A percentile compares a stretch with the other conserved stretches of the same genome.
Evolutionary conservation across 2,113 vertebrate genomes (phyloP).

Genomic region (Corythaixoides concolor): DNA sequence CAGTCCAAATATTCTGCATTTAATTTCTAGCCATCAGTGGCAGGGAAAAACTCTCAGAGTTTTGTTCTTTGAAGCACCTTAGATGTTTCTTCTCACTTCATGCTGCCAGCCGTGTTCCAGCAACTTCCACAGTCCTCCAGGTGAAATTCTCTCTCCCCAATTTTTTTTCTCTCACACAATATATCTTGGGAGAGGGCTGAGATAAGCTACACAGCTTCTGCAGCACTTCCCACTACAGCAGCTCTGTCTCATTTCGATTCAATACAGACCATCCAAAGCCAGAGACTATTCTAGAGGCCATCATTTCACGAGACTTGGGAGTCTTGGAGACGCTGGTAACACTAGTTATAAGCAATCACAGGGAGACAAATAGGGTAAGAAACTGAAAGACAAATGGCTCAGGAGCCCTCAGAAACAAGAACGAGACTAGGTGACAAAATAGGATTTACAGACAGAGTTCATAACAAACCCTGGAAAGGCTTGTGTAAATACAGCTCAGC

Average conservation of each 20-base stretch:
- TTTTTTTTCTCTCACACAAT: neutral
- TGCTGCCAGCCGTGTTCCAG: neutral
- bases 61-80: neutral
- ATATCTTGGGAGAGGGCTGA: neutral
- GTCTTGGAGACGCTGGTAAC: neutral
- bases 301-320: neutral
- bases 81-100: neutral
- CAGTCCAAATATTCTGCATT: neutral
- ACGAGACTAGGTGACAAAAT: neutral
- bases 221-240: neutral
- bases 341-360: neutral
- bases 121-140: neutral
- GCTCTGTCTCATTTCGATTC: neutral
- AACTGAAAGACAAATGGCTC: neutral
- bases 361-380: neutral
- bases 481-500: neutral
- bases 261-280: neutral
- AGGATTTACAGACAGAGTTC: neutral
- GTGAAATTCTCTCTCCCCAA: neutral
- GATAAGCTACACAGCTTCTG: neutral
- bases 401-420: neutral
- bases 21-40: neutral
- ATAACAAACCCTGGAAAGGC: neutral
- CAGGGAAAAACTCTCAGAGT: neutral
- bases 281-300: neutral